Evolutionary conservation across 37 sponge, comb jelly and placozoan genomes (phyloP), one percentile per base, ranked within the genome.

Genomic region (Beroe ovata): DNA sequence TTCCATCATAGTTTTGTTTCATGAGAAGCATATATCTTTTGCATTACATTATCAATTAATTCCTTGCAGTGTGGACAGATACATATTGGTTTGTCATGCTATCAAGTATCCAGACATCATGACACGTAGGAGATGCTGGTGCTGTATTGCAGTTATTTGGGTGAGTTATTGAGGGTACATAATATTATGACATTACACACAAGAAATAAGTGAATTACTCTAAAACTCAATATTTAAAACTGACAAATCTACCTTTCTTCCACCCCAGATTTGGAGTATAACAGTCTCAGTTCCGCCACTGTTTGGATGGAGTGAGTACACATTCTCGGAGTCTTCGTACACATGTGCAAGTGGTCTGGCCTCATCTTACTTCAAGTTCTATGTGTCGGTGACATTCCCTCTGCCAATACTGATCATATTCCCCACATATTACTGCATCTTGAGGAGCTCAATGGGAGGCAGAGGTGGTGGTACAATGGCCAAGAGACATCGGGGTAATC

Each of bases 401-500:
- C 35, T 77, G 8, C 84, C 84, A n/a, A 77, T 77, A 42, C 42
- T 77, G 26, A 77, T 77, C 84, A 77, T 77, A 8, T 77, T 77
- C 84, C 84, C 84, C 42, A 77, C 84, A 21, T 77, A 77, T 25
- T 77, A 77, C 54, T 77, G 26, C 54, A 77, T 77, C 33, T 54
- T 77, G 47, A 77, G n/a, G 54, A 42, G 84, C 84, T 42, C 54
- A 0, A 77, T 77, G 84, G 84, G 84, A 2, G 84, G 54, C 4
- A 20, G 38, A 8, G 71, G 36, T 28, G 54, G 22, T 28, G 22
- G 20, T 20, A 41, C n/a, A 14, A 77, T n/a, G 84, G 26, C 28
- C 54, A 77, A 77, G 84, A 38, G 54, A 42, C 84, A 77, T 54
- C n/a, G 84, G 28, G 84, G 84, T 0, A 77, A 77, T 25, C 47